Conservation (phyloP, 2,888 invertebrate species). For the Hypomecis punctinalis region DNA sequence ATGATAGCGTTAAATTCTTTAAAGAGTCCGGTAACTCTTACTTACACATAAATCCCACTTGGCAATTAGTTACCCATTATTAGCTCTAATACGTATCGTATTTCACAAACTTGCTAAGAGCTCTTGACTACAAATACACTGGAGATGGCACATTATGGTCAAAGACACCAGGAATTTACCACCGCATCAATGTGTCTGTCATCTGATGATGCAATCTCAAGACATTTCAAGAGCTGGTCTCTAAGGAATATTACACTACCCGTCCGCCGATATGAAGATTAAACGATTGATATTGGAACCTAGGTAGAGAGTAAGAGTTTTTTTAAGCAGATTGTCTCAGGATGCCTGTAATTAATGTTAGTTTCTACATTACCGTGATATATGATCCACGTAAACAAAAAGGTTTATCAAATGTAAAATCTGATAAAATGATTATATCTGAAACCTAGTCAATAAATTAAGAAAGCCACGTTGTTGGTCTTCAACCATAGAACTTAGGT, state of each 20-base stretch:
- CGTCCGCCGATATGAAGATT: conserved; percentile 31
- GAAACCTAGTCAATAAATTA: too few species aligned
- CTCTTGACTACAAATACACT: conserved; percentile 9
- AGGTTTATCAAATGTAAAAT: background rate
- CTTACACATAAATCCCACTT: too few species aligned
- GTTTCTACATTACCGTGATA: background rate
- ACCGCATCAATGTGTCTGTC: conserved; percentile 1
- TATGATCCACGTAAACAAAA: background rate
- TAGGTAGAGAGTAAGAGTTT: too few species aligned
- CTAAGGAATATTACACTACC: conserved; percentile 43
- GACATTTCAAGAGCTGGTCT: conserved; percentile 39
- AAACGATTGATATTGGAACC: conserved; percentile 40
- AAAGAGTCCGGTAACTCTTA: too few species aligned
- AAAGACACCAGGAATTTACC: conserved; percentile 7
- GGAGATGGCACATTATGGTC: background rate
- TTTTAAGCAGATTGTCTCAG: too few species aligned
- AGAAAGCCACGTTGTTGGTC: too few species aligned
- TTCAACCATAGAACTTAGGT: too few species aligned
- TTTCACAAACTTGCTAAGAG: conserved; percentile 1
- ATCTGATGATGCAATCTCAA: conserved; percentile 14
- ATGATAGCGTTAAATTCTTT: too few species aligned
- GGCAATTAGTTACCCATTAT: background rate
- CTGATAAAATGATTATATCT: too few species aligned
- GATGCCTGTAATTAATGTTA: too few species aligned
- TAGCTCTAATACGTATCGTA: background rate